Evolutionary conservation across 2,113 vertebrate genomes (phyloP), one percentile per base, ranked within the genome.

Genomic region (Zosterops japonicus): DNA sequence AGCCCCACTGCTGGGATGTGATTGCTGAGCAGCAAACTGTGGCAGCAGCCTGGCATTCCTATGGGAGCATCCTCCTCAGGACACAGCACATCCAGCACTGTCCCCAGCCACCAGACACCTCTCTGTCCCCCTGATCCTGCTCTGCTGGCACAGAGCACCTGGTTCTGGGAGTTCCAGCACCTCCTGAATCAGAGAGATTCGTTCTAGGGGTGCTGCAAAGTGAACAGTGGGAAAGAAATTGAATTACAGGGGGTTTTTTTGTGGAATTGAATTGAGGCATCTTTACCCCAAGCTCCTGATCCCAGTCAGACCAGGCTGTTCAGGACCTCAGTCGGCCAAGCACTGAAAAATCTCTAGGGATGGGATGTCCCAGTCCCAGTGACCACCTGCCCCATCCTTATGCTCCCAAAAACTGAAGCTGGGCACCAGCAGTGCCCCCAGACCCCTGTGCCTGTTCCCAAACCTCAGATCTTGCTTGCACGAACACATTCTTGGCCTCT

Each of bases 41-140:
- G 90, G 39, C 91, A 90, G 94, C 92, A 93, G 94, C 86, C 85
- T 53, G 88, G 96, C 87, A 67, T 88, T 95, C 79, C 42, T 2
- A 4, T 0, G 1, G 86, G 64, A 91, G 24, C 46, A 10, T 47
- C 77, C 42, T 55, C 68, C 35, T 12, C 4, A 39, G 87, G 55
- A 28, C 13, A 35, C 6, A 20, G 83, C 49, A 20, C 57, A 23
- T 18, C 77, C 9, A 50, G 71, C 86, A 8, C 29, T 14, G 53
- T 64, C 90, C 80, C 11, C 63, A 44, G 71, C 89, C 78, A 49
- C 4, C 5, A 0, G 0, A 4, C 16, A 47, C 75, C 81, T 3
- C 5, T 3, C 67, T 83, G 93, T 61, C 91, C 96, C 92, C 63
- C 80, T 18, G 84, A 82, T 39, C 67, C 79, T 68, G 77, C 29